phyloP scores from a whole-genome alignment of 2,113 vertebrate species.

The Notechis scutatus region DNA sequence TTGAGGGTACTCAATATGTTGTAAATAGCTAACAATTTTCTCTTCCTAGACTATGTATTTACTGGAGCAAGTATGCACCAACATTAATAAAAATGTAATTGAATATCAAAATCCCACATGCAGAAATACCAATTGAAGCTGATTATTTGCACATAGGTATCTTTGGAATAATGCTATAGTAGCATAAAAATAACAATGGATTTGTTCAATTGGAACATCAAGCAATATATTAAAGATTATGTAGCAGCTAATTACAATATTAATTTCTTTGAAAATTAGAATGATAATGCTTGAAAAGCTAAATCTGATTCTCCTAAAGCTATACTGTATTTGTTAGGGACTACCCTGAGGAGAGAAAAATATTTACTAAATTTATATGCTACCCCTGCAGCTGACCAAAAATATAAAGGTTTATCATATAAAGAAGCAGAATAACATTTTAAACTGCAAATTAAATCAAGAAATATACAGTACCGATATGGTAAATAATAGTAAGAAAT shows the following conservation, averaged over 20 bases:
- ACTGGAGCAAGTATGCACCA: not conserved
- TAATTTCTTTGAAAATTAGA: not conserved
- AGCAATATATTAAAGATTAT: not conserved
- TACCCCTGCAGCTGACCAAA: not conserved
- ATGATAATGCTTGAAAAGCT: not conserved
- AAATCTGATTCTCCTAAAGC: not conserved
- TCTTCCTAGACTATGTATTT: not conserved
- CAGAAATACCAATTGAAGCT: not conserved
- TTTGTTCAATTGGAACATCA: not conserved
- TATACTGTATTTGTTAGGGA: not conserved
- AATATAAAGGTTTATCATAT: not conserved
- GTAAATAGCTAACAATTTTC: not conserved
- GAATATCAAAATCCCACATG: not conserved
- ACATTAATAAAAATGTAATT: not conserved
- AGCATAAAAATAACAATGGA: not conserved
- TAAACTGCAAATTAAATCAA: not conserved
- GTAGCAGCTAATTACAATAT: not conserved
- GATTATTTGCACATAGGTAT: not conserved
- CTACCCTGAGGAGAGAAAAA: not conserved
- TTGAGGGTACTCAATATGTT: not conserved
- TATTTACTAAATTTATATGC: not conserved
- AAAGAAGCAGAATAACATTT: not conserved
- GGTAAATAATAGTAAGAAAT: not conserved
- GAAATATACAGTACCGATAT: not conserved
- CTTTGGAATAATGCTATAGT: not conserved